phyloP scores from a whole-genome alignment of 2,797 vertebrate species.

The Scomberomorus guttatus region DNA sequence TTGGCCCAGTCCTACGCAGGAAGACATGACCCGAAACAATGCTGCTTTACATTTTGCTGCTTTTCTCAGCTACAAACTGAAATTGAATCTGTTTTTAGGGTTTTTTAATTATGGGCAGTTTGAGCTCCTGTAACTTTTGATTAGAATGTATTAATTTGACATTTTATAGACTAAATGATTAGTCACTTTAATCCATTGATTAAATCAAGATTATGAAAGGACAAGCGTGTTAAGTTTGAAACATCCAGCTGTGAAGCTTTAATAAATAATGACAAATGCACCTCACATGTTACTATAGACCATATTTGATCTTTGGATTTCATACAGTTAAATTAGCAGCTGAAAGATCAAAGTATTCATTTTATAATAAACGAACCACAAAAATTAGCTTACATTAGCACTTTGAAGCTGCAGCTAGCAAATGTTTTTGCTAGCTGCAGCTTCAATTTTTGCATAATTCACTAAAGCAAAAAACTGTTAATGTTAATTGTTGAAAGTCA shows the following conservation, averaged over 20 bases:
- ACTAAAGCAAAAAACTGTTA: too few species aligned
- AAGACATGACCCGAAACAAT: neutral
- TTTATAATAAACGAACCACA: too few species aligned
- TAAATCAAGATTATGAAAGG: too few species aligned
- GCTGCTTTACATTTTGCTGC: neutral
- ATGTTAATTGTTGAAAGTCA: too few species aligned
- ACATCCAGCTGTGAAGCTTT: too few species aligned
- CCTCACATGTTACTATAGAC: neutral
- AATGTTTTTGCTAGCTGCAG: too few species aligned
- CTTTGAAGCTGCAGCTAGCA: neutral
- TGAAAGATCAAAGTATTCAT: too few species aligned
- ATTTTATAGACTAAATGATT: neutral
- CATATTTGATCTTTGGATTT: neutral
- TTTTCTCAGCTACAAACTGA: neutral
- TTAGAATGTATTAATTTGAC: neutral
- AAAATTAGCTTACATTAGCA: neutral
- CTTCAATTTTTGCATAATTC: too few species aligned
- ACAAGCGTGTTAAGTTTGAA: too few species aligned
- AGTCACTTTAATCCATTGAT: neutral
- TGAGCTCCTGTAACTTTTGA: neutral
- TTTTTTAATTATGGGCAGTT: neutral
- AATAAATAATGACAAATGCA: too few species aligned
- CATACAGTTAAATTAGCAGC: neutral
- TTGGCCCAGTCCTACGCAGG: slow-evolving; percentile 93
- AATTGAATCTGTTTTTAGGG: too few species aligned